Percentiles rank a stretch among this genome's conserved stretches.
These are phyloP conservation scores for Terrapene triunguis DNA, from an alignment of 2,113 vertebrate genomes.

Conservation along the genomic window DNA sequence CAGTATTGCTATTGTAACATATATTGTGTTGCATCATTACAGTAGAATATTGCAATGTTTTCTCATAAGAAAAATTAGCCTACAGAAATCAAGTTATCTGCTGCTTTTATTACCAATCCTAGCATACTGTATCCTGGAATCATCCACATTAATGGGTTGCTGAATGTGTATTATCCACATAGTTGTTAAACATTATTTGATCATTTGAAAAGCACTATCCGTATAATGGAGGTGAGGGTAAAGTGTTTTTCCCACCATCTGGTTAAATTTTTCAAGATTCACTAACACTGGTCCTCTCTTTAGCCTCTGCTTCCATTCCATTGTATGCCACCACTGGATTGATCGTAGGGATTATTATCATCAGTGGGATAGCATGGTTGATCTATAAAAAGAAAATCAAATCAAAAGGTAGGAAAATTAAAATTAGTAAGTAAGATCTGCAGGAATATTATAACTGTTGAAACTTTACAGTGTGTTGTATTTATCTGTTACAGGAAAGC, in stretches of 20 bases:
- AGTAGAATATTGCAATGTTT: background rate
- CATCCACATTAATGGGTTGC: background rate
- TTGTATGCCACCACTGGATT: background rate
- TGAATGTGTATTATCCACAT: background rate
- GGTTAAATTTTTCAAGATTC: background rate
- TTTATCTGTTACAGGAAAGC: slow-evolving; percentile 6
- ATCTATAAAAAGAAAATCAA: background rate
- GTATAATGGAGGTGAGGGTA: background rate
- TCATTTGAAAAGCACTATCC: background rate
- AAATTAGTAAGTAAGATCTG: background rate
- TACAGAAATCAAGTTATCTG: background rate
- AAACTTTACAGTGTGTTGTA: background rate
- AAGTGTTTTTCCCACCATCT: background rate
- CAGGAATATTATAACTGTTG: background rate
- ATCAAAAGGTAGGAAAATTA: slow-evolving; percentile 7
- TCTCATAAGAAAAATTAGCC: background rate
- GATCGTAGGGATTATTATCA: background rate
- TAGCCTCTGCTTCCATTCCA: background rate
- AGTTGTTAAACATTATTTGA: background rate
- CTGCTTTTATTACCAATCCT: background rate
- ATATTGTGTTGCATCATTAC: background rate
- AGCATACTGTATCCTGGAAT: background rate
- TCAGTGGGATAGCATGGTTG: background rate
- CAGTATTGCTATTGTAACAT: background rate
- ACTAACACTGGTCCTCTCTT: background rate